Conservation (phyloP, 2,113 vertebrate genomes). For the Tupaia chinensis region DNA sequence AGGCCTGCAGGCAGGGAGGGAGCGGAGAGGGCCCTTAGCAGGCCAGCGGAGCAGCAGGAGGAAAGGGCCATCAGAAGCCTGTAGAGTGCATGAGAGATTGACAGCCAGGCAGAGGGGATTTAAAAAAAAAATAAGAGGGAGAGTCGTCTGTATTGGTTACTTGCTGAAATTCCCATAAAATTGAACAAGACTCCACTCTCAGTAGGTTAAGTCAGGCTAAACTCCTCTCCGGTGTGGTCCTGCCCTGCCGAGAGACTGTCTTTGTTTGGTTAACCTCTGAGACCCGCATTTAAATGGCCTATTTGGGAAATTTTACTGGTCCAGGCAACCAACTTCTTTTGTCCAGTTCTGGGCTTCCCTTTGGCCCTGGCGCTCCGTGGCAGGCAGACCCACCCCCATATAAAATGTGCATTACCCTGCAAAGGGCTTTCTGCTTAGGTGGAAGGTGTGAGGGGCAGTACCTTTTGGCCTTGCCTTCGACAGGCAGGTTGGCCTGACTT, state of each 20-base stretch:
- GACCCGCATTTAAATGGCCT: constrained; percentile 93
- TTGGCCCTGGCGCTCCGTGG: not conserved
- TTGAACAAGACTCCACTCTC: constrained; percentile 91
- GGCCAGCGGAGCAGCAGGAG: not conserved
- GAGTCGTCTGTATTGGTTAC: constrained; percentile 86
- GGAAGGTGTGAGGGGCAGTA: not conserved
- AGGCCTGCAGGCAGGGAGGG: rapidly evolving
- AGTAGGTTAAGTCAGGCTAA: constrained; percentile 91
- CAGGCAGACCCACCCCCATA: rapidly evolving
- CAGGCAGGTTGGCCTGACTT: not conserved
- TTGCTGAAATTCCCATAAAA: constrained; percentile 93
- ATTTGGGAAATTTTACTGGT: constrained; percentile 89
- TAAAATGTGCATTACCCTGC: not conserved
- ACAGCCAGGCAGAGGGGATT: constrained; percentile 73
- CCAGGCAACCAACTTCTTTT: constrained; percentile 87
- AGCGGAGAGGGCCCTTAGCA: rapidly evolving
- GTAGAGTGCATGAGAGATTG: constrained; percentile 72
- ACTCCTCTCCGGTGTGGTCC: constrained; percentile 96
- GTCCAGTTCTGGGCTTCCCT: constrained; percentile 84
- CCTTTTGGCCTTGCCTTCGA: not conserved
- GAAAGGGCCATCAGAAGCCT: not conserved
- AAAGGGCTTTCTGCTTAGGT: constrained; percentile 51
- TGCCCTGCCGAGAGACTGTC: constrained; percentile 88
- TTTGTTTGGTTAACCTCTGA: constrained; percentile 97
- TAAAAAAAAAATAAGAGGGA: constrained; percentile 71